These are phyloP conservation scores for Protobothrops flavoviridis DNA, from an alignment of 2,113 vertebrate genomes.

Conservation along the genomic window DNA sequence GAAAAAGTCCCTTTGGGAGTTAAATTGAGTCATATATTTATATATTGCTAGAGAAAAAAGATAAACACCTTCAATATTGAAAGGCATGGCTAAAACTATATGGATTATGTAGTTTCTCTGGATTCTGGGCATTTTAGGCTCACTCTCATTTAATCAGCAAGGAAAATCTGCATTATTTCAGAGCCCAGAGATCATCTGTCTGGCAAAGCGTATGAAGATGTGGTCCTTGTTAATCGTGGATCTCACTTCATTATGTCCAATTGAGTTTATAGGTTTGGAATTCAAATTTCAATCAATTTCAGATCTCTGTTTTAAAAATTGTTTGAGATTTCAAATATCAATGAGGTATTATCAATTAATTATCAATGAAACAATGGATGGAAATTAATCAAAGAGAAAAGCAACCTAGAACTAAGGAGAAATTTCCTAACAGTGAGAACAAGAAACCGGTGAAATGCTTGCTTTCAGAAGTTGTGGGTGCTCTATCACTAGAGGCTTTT, in stretches of 20 bases:
- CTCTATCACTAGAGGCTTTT: too few relatives aligned
- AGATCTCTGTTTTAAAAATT: background rate
- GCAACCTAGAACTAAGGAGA: too few relatives aligned
- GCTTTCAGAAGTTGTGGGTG: too few relatives aligned
- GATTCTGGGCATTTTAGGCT: background rate
- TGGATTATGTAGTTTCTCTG: background rate
- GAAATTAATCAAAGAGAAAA: too few relatives aligned
- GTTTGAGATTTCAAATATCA: background rate
- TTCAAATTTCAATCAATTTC: background rate
- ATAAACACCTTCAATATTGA: background rate
- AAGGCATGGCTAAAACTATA: background rate
- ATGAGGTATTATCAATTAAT: background rate
- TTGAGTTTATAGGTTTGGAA: background rate
- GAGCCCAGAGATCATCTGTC: background rate
- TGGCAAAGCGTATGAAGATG: background rate
- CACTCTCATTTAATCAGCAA: background rate
- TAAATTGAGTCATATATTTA: background rate
- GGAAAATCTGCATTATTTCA: background rate
- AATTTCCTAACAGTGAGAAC: too few relatives aligned
- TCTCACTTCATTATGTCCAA: background rate
- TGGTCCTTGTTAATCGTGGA: background rate
- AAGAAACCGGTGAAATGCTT: too few relatives aligned
- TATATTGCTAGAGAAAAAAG: background rate
- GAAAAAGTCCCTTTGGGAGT: background rate
- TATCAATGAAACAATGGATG: too few relatives aligned